These are phyloP conservation scores for Metaphire vulgaris DNA, from an alignment of 1,140 invertebrate species.

Conservation along the genomic window DNA sequence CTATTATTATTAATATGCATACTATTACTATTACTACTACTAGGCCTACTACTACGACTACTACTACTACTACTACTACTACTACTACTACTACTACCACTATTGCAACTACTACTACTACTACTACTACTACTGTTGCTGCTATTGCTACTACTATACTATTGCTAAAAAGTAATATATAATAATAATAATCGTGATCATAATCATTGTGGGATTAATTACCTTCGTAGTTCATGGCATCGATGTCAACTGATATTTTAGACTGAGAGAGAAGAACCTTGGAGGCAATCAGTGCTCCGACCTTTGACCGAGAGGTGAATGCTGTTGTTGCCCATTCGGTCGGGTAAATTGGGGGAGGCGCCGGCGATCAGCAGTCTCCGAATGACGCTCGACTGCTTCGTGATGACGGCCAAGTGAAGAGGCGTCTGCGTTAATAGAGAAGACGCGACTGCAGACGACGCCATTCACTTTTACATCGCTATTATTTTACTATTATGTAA, in stretches of 20 bases:
- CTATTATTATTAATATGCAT: no score
- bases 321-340: neutral
- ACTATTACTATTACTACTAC: constrained; percentile 1
- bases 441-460: neutral
- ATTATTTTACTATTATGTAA: no score
- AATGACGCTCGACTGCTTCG: neutral
- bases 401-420: neutral
- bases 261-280: neutral
- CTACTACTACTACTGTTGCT: no score
- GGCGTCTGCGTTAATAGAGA: neutral
- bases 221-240: neutral
- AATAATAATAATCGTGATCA: neutral
- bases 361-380: neutral
- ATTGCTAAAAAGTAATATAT: no score
- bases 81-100: no score
- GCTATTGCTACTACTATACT: no score
- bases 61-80: no score
- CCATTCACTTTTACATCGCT: neutral
- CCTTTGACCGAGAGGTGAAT: neutral
- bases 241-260: neutral
- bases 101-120: no score
- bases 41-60: neutral
- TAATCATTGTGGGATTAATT: neutral
- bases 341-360: neutral
- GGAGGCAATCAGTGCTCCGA: neutral